These are phyloP conservation scores for Drosophila phalerata DNA, from an alignment of 2,888 invertebrate species.

Conservation along the genomic window DNA sequence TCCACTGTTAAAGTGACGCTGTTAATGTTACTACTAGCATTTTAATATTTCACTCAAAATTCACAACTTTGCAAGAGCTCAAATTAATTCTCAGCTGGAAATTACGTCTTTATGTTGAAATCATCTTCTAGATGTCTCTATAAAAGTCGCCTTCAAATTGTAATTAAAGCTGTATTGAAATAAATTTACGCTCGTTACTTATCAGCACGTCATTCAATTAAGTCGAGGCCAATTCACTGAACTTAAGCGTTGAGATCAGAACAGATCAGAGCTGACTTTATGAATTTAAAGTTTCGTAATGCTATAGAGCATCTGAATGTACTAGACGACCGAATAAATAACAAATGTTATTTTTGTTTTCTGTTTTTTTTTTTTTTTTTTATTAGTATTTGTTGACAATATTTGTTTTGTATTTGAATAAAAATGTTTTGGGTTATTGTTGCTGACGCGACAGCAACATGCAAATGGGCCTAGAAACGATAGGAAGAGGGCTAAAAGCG, in stretches of 20 bases:
- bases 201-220: slow-evolving; percentile 46
- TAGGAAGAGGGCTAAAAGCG: not conserved
- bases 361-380: not conserved
- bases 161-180: slow-evolving; percentile 36
- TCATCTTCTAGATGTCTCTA: slow-evolving; percentile 1
- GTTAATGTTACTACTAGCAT: slow-evolving; percentile 4
- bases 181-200: slow-evolving; percentile 25
- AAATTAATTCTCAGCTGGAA: not conserved
- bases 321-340: slow-evolving; percentile 1
- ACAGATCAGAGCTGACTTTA: not conserved
- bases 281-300: slow-evolving; percentile 5
- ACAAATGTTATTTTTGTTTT: not conserved
- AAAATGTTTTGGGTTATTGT: slow-evolving; percentile 62
- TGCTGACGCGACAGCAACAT: slow-evolving; percentile 66
- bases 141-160: slow-evolving; percentile 17
- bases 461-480: slow-evolving; percentile 41
- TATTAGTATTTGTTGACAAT: slow-evolving; percentile 58
- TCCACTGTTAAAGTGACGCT: not conserved
- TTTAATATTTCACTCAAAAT: not conserved
- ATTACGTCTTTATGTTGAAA: not conserved
- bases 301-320: slow-evolving; percentile 16
- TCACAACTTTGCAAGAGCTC: not conserved
- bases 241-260: slow-evolving; percentile 18
- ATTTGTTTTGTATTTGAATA: slow-evolving; percentile 66
- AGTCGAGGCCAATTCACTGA: slow-evolving; percentile 48